Conservation (phyloP, 1,140 invertebrate species). For the Drosophila busckii region DNA sequence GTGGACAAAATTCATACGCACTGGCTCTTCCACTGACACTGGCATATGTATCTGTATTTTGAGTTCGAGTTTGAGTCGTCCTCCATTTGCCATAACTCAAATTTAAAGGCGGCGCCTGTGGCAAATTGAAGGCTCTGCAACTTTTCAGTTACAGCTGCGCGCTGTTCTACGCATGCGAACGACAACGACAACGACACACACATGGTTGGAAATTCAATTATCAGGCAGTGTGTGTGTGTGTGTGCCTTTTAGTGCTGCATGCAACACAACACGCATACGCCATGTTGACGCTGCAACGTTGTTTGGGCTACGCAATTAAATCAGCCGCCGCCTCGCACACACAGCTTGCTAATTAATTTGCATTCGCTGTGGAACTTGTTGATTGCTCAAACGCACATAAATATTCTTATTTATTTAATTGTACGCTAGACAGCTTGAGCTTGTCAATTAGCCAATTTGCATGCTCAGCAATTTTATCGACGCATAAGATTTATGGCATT, state of each 20-base stretch:
- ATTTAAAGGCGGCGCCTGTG: slow-evolving; percentile 71
- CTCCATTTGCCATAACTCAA: slow-evolving; percentile 59
- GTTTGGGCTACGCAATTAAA: slow-evolving; percentile 60
- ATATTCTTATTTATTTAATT: not conserved
- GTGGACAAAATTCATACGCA: slow-evolving; percentile 43
- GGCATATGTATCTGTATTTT: slow-evolving; percentile 1
- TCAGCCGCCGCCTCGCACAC: slow-evolving; percentile 40
- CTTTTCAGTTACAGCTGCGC: slow-evolving; percentile 28
- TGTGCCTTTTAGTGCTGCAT: slow-evolving; percentile 8
- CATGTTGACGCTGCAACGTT: slow-evolving; percentile 39
- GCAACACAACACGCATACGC: slow-evolving; percentile 73
- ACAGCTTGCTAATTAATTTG: slow-evolving; percentile 68
- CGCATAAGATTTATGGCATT: slow-evolving; percentile 60
- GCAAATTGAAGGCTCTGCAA: slow-evolving; percentile 64
- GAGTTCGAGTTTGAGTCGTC: slow-evolving; percentile 8
- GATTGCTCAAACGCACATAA: slow-evolving; percentile 27
- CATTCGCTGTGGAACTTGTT: slow-evolving; percentile 64
- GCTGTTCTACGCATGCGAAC: slow-evolving; percentile 45
- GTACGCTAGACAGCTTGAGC: slow-evolving; percentile 2
- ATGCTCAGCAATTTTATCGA: slow-evolving; percentile 49
- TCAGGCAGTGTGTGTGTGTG: slow-evolving; percentile 22
- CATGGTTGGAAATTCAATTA: slow-evolving; percentile 76
- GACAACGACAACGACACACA: too few species aligned
- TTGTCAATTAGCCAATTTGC: slow-evolving; percentile 56
- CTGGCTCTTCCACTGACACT: not conserved